These are phyloP conservation scores for Zaprionus vittiger DNA, from an alignment of 1,140 invertebrate species.

Conservation along the genomic window DNA sequence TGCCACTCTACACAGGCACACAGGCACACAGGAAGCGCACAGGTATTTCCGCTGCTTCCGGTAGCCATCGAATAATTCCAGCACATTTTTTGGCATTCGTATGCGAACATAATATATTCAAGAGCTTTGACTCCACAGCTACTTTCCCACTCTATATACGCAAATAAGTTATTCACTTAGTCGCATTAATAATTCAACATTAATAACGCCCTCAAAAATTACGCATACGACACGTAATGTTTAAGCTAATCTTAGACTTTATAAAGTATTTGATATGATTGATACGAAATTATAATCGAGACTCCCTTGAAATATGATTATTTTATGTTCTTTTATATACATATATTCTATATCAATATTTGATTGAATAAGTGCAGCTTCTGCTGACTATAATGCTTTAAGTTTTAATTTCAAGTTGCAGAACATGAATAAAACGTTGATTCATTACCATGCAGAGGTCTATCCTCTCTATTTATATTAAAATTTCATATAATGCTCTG, in stretches of 20 bases:
- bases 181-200: conserved; percentile 61
- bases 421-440: too few relatives aligned
- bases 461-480: not conserved
- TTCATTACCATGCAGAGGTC: not conserved
- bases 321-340: too few relatives aligned
- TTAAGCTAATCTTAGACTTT: too few relatives aligned
- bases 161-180: conserved; percentile 71
- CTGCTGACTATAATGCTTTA: too few relatives aligned
- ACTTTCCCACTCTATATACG: conserved; percentile 11
- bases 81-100: conserved; percentile 25
- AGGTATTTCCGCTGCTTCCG: conserved; percentile 46
- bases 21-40: conserved; percentile 35
- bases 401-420: too few relatives aligned
- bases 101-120: conserved; percentile 69
- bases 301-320: too few relatives aligned
- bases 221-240: conserved; percentile 16
- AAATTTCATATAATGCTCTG: not conserved
- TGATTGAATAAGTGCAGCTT: too few relatives aligned
- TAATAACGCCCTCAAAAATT: conserved; percentile 47
- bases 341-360: too few relatives aligned
- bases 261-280: too few relatives aligned
- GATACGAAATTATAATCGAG: too few relatives aligned
- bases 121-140: not conserved
- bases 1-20: not conserved
- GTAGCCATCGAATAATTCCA: conserved; percentile 13